These are phyloP conservation scores for Synanthedon myopaeformis DNA, from an alignment of 2,888 invertebrate genomes.

Conservation along the genomic window DNA sequence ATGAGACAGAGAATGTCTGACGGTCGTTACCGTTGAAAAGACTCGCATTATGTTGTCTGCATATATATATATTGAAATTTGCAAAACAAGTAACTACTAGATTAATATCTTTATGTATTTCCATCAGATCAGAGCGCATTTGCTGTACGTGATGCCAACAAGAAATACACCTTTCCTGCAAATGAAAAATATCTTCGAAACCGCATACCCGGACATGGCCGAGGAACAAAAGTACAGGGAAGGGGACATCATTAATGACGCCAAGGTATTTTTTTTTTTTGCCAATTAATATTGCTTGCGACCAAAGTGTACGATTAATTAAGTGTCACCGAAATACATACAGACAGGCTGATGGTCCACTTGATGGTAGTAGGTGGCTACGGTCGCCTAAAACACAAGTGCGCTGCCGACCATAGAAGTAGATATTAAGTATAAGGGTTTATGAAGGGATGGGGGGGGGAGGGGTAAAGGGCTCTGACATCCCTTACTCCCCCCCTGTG, in stretches of 20 bases:
- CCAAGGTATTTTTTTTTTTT: conserved; percentile 41
- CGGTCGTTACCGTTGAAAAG: too few relatives aligned
- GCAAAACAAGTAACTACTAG: not conserved
- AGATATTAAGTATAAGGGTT: too few relatives aligned
- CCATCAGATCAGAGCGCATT: conserved; percentile 60
- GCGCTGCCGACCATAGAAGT: too few relatives aligned
- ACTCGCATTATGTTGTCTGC: too few relatives aligned
- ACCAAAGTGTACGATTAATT: not conserved
- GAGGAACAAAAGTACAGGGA: conserved; percentile 44
- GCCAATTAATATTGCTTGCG: not conserved
- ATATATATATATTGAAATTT: too few relatives aligned
- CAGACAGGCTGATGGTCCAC: too few relatives aligned
- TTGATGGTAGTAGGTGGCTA: too few relatives aligned
- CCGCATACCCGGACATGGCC: conserved; percentile 31
- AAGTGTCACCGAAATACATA: not conserved
- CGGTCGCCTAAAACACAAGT: too few relatives aligned
- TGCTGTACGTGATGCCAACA: conserved; percentile 77
- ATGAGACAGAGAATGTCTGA: too few relatives aligned
- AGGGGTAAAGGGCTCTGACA: too few relatives aligned
- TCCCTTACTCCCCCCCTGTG: too few relatives aligned
- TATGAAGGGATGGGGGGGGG: too few relatives aligned
- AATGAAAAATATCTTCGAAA: conserved; percentile 48
- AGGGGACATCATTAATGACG: conserved; percentile 72
- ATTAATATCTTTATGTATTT: not conserved
- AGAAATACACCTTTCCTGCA: conserved; percentile 77